Conservation (phyloP, 1,140 invertebrate genomes). For the Ptiloglossa arizonensis region DNA sequence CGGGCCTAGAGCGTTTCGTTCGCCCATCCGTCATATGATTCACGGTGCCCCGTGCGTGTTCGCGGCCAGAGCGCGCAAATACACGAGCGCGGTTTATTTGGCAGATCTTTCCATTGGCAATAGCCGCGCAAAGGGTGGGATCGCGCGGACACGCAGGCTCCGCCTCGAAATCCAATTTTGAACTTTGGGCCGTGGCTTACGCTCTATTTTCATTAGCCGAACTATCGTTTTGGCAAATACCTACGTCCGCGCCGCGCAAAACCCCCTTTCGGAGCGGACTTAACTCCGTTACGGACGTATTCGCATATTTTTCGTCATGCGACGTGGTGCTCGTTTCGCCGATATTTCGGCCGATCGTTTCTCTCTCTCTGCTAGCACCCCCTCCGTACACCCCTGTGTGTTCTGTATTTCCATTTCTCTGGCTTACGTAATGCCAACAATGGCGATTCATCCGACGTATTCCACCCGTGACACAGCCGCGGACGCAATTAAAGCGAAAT, state of each 20-base stretch:
- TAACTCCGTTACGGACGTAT: no score
- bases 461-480: no score
- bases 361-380: not conserved
- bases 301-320: not conserved
- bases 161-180: slow-evolving; percentile 53
- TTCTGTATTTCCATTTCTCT: no score
- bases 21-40: slow-evolving; percentile 10
- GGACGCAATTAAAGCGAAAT: slow-evolving; percentile 21
- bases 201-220: slow-evolving; percentile 51
- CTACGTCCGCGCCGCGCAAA: not conserved
- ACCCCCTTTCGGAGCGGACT: not conserved
- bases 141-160: slow-evolving; percentile 24
- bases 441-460: not conserved
- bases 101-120: slow-evolving; percentile 52
- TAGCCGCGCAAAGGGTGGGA: slow-evolving; percentile 42
- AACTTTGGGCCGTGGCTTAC: slow-evolving; percentile 46
- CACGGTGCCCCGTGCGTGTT: not conserved
- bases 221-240: slow-evolving; percentile 38
- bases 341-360: not conserved
- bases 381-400: no score
- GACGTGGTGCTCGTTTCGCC: not conserved
- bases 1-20: no score
- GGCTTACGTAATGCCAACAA: not conserved
- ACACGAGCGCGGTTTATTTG: slow-evolving; percentile 15
- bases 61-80: no score